phyloP scores from a whole-genome alignment of 2,113 vertebrate species.

The Taurulus bubalis region DNA sequence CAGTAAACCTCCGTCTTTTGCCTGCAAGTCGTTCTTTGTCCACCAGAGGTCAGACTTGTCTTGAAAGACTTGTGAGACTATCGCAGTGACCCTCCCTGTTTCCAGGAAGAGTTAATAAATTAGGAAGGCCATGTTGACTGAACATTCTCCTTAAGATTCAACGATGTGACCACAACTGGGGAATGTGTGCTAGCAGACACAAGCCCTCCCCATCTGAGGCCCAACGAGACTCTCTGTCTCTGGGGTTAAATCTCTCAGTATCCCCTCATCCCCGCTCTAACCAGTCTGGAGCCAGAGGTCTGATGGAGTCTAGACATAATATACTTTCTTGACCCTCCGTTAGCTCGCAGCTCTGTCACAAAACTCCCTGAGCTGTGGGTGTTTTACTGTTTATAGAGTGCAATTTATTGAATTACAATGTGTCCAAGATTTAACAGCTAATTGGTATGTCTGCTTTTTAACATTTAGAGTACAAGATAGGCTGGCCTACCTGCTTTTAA shows the following conservation, averaged over 20 bases:
- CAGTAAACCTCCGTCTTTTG: neutral
- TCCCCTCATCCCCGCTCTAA: conserved; percentile 73
- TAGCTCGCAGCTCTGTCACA: conserved; percentile 39
- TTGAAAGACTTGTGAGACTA: neutral
- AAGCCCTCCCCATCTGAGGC: conserved; percentile 63
- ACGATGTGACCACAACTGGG: conserved; percentile 54
- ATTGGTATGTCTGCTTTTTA: neutral
- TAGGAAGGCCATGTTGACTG: conserved; percentile 25
- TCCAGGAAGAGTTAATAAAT: conserved; percentile 42
- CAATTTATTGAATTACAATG: conserved; percentile 37
- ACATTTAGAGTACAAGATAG: conserved; percentile 1
- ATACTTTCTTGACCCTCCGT: conserved; percentile 62
- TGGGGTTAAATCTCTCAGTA: conserved; percentile 73
- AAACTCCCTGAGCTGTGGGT: conserved; percentile 47
- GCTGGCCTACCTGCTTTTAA: neutral
- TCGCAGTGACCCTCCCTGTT: conserved; percentile 7
- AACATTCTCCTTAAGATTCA: conserved; percentile 42
- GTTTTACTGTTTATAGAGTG: conserved; percentile 33
- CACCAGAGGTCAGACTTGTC: conserved; percentile 77
- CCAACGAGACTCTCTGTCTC: conserved; percentile 75
- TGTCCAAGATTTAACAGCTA: conserved; percentile 22
- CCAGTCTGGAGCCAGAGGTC: conserved; percentile 75
- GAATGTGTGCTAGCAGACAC: conserved; percentile 62
- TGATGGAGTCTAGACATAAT: conserved; percentile 73
- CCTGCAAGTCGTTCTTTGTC: conserved; percentile 18